Conservation (phyloP, 2,888 invertebrate species). For the Prionchulus punctatus region DNA sequence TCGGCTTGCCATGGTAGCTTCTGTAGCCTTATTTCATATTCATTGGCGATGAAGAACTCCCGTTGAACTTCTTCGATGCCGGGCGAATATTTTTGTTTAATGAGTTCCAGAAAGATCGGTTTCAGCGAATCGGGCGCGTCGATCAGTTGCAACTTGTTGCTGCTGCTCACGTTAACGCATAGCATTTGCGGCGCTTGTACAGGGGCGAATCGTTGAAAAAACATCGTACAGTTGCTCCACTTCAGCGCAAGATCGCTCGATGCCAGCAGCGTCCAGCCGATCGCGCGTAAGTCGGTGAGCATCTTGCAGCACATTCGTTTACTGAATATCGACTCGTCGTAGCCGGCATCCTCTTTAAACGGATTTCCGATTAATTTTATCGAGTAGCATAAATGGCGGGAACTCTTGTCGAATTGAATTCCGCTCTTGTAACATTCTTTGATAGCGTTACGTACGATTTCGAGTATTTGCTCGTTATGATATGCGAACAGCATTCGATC, state of each 20-base stretch:
- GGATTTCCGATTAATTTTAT: background rate
- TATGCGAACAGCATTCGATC: too few relatives aligned
- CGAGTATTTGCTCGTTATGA: too few relatives aligned
- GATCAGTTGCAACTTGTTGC: constrained; percentile 11
- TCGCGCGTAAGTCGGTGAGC: background rate
- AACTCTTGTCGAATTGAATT: too few relatives aligned
- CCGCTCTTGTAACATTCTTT: too few relatives aligned
- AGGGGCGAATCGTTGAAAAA: constrained; percentile 3
- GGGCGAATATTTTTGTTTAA: too few relatives aligned
- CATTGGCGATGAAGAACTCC: background rate
- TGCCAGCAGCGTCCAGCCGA: constrained; percentile 9
- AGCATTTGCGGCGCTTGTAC: background rate
- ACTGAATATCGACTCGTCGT: background rate
- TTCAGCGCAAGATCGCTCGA: constrained; percentile 7
- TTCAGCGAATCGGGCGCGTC: too few relatives aligned
- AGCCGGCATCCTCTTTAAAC: background rate
- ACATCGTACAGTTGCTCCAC: constrained; percentile 9
- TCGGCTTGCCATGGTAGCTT: too few relatives aligned
- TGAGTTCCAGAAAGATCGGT: background rate
- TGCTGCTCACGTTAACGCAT: constrained; percentile 10
- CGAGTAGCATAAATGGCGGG: background rate
- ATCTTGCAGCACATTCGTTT: background rate
- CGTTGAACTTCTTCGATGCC: too few relatives aligned
- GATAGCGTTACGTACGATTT: too few relatives aligned
- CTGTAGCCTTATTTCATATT: constrained; percentile 7